phyloP scores from a whole-genome alignment of 2,888 invertebrate genomes.

The Rhogogaster chlorosoma region DNA sequence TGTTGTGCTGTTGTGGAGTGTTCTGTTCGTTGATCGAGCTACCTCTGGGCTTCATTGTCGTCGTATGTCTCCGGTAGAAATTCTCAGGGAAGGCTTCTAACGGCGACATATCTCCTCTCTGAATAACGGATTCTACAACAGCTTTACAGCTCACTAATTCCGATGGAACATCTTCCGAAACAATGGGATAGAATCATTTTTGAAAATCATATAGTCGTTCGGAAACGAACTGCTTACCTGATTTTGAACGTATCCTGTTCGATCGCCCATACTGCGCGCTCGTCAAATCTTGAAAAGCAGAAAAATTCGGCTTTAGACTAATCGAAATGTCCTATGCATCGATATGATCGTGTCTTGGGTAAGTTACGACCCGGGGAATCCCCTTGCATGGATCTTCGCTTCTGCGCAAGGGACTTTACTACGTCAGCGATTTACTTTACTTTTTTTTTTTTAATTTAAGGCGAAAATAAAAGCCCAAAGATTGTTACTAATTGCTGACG shows the following conservation, averaged over 20 bases:
- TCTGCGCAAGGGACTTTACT: background rate
- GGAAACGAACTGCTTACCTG: background rate
- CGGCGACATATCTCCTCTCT: conserved; percentile 68
- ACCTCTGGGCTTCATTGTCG: conserved; percentile 65
- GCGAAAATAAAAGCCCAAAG: conserved; percentile 17
- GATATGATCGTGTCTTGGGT: background rate
- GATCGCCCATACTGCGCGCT: background rate
- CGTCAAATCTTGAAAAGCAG: conserved; percentile 19
- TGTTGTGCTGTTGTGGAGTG: conserved; percentile 30
- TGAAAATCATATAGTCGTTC: background rate
- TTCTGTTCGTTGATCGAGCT: conserved; percentile 54
- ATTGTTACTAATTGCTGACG: conserved; percentile 14
- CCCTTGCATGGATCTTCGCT: background rate
- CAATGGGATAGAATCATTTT: background rate
- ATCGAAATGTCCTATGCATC: background rate
- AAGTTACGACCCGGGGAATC: conserved; percentile 2
- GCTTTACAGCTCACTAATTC: conserved; percentile 41
- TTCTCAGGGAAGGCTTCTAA: conserved; percentile 64
- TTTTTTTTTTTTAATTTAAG: background rate
- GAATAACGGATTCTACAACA: conserved; percentile 63
- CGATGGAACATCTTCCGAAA: background rate
- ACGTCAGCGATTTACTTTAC: background rate
- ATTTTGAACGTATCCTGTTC: conserved; percentile 14
- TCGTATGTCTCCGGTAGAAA: conserved; percentile 62
- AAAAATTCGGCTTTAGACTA: background rate